A percentile compares a stretch with the other conserved stretches of the same genome.
Conservation (phyloP, 1,140 invertebrate genomes). For the Ceratosolen solmsi region DNA sequence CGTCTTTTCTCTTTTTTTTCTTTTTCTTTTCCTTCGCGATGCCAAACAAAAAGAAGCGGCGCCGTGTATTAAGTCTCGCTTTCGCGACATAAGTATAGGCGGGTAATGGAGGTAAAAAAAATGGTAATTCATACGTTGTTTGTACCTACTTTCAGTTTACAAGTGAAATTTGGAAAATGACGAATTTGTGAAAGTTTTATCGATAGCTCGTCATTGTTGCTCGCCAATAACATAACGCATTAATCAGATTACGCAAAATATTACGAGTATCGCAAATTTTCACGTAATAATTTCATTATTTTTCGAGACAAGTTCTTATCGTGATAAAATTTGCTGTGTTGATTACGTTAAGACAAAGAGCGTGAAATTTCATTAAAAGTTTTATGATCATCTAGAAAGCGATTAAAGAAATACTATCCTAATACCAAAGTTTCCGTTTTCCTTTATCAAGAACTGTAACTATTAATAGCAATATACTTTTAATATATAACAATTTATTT, state of each 20-base stretch:
- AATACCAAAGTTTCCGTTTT: conserved; percentile 10
- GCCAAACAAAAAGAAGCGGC: conserved; percentile 41
- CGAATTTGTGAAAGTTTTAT: not conserved
- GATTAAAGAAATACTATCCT: conserved; percentile 1
- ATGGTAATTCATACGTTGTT: conserved; percentile 32
- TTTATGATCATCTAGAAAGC: not conserved
- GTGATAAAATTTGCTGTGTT: not conserved
- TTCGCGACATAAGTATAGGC: conserved; percentile 30
- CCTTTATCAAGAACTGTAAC: not conserved
- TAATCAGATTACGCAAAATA: not conserved
- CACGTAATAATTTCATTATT: not conserved
- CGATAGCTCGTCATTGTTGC: not conserved
- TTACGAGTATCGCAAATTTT: not conserved
- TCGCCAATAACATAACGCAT: not conserved
- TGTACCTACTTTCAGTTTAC: not conserved
- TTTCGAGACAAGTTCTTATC: not conserved
- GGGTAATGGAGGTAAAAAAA: conserved; percentile 43
- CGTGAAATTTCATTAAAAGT: not conserved
- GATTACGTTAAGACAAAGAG: not conserved
- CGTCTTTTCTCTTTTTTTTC: conserved; percentile 38
- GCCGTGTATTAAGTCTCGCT: conserved; percentile 38
- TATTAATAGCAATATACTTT: not conserved
- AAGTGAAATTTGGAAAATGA: conserved; percentile 5
- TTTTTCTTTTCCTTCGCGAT: conserved; percentile 27
- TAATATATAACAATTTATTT: too few species aligned